Evolutionary conservation across 2,888 invertebrate genomes (phyloP).

Genomic region (Patella ulyssiponensis): DNA sequence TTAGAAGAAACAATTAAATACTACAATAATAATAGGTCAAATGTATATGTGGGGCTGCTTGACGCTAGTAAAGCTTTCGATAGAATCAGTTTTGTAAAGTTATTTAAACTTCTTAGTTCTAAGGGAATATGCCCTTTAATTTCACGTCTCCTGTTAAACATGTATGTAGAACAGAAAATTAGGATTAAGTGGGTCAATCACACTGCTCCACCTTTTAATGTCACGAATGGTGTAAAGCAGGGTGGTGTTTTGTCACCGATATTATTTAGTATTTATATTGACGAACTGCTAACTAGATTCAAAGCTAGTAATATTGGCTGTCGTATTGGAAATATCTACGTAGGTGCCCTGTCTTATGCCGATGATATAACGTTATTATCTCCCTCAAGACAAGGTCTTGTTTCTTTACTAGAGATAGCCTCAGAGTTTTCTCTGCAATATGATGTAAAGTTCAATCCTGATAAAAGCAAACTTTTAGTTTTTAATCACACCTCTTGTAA

Average conservation of each 20-base stretch:
- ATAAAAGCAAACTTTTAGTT: slow-evolving; percentile 7
- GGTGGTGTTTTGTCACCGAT: slow-evolving; percentile 22
- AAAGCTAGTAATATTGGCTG: slow-evolving; percentile 12
- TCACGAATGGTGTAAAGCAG: slow-evolving; percentile 21
- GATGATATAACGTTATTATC: slow-evolving; percentile 27
- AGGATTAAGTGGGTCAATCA: not conserved
- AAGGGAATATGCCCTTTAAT: not conserved
- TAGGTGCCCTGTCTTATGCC: slow-evolving; percentile 29
- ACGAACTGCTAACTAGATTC: slow-evolving; percentile 18
- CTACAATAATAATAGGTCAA: not conserved
- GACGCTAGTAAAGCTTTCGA: not conserved
- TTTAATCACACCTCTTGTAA: not conserved
- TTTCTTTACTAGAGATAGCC: not conserved
- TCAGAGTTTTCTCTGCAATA: not conserved
- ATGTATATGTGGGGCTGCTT: not conserved
- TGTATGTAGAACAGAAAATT: not conserved
- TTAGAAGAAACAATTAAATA: not conserved
- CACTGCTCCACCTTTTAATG: slow-evolving; percentile 5
- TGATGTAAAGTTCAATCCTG: not conserved
- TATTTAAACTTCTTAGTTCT: not conserved
- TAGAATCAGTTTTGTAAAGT: not conserved
- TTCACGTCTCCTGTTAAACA: not conserved
- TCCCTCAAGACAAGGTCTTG: not conserved
- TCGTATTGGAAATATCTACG: slow-evolving; percentile 18
- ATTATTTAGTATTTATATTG: slow-evolving; percentile 21